Evolutionary conservation across 2,797 vertebrate species (phyloP).

Genomic region (Scarus forsteni): DNA sequence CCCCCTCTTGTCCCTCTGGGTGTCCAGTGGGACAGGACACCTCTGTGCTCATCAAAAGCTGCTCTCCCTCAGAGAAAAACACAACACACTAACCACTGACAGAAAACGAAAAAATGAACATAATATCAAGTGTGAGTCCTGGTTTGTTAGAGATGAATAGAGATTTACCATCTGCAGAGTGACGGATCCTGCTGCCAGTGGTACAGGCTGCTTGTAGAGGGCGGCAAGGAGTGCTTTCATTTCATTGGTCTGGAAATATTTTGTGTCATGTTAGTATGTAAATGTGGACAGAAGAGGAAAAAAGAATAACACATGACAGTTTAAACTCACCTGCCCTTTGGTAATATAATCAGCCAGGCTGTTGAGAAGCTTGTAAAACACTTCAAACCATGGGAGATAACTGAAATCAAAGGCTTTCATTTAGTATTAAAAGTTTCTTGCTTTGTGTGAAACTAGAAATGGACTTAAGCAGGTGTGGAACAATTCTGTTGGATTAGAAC

Average conservation of each 20-base stretch:
- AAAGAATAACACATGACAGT: neutral
- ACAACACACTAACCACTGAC: constrained; percentile 67
- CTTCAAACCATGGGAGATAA: constrained; percentile 93
- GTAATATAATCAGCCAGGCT: constrained; percentile 87
- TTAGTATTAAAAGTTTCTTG: neutral
- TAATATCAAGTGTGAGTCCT: constrained; percentile 18
- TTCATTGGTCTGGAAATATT: constrained; percentile 82
- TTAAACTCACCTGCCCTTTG: constrained; percentile 87
- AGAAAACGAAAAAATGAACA: neutral
- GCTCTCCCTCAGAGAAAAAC: constrained; percentile 82
- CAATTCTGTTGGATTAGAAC: too few relatives aligned
- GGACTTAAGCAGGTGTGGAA: too few relatives aligned
- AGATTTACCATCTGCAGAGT: constrained; percentile 87
- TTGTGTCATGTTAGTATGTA: neutral
- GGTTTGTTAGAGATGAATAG: constrained; percentile 1
- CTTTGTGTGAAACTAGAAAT: too few relatives aligned
- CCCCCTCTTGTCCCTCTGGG: constrained; percentile 70
- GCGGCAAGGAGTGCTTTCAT: constrained; percentile 80
- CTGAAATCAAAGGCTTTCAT: constrained; percentile 66
- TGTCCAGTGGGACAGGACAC: constrained; percentile 65
- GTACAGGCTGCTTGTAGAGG: constrained; percentile 83
- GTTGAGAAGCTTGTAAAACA: constrained; percentile 94
- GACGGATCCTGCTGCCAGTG: constrained; percentile 73
- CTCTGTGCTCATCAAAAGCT: constrained; percentile 75
- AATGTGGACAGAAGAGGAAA: neutral